Base-by-base conservation (phyloP, 1,140 invertebrate species). In the Drosophila truncata region DNA sequence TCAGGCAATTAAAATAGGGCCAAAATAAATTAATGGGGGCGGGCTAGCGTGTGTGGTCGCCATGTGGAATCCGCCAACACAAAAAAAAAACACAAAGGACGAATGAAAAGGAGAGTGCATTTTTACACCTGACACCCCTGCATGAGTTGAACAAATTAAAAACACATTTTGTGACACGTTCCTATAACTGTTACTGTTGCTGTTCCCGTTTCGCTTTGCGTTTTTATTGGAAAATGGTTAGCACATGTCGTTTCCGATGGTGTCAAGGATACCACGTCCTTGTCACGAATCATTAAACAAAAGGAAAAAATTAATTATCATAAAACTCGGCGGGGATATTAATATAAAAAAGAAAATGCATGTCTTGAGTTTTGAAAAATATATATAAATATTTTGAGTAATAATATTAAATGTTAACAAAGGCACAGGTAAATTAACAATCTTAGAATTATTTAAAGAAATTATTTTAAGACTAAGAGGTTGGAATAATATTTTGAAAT, bases 91-190 rank as follows among this genome's bases (percentile, higher is more conserved):
- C 16, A 18, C 9, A 50, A 31, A 50, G 9, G 8, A 35, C 16
- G 5, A 3, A 23, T 6, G n/a, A 65, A 35, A 69, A 50, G 69
- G 29, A 60, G 66, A 72, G 44, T 60, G 65, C 64, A 70, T 80
- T 88, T 87, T 77, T 70, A 83, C 84, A 87, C 84, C 84, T 87
- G 84, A 85, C 62, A 54, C 59, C 62, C 52, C 37, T 37, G 72
- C 54, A 55, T 69, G 58, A 69, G 39, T 61, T 18, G 62, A 50
- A 63, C 85, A 80, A 83, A 88, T 87, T 87, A 88, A 87, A 87
- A 88, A 88, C 80, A 50, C 84, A 87, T 88, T 83, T 80, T 73
- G 77, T 77, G 60, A 78, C 67, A 83, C 77, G 64, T 71, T 71
- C 64, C 65, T 66, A 29, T 60, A 64, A 52, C 71, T 66, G 80